Conservation (phyloP, 2,113 vertebrate species). For the Recurvirostra avosetta region DNA sequence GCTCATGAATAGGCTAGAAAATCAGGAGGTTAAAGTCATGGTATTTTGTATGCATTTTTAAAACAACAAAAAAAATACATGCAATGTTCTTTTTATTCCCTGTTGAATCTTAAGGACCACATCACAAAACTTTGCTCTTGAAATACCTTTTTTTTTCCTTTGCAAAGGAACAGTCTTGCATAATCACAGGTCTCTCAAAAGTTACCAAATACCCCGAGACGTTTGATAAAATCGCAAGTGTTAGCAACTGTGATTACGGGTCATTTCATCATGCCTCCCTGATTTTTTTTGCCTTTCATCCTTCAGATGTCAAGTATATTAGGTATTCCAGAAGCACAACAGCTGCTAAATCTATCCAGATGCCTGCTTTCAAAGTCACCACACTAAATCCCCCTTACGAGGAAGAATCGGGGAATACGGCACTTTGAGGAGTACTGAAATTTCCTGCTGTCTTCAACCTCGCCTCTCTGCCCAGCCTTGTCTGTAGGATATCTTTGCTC, state of each 20-base stretch:
- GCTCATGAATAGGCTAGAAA: not conserved
- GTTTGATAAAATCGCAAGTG: not conserved
- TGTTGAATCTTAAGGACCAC: not conserved
- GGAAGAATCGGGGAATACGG: accelerated
- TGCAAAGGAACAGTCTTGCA: not conserved
- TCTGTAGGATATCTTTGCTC: not conserved
- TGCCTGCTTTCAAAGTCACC: not conserved
- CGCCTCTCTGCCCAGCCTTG: not conserved
- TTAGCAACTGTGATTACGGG: not conserved
- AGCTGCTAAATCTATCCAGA: not conserved
- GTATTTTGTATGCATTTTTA: not conserved
- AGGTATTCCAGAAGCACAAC: not conserved
- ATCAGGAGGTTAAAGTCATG: not conserved
- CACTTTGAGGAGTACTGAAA: not conserved
- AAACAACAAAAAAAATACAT: not conserved
- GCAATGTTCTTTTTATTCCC: not conserved
- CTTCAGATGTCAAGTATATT: not conserved
- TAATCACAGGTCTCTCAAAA: not conserved
- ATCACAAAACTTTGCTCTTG: not conserved
- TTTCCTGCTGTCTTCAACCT: not conserved
- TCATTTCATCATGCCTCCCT: not conserved
- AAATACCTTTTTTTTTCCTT: not conserved
- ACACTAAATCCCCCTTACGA: not conserved
- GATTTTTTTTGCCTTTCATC: not conserved
- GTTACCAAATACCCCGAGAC: not conserved